These are phyloP conservation scores for Drosophila willistoni DNA, from an alignment of 1,140 invertebrate species.

Conservation along the genomic window DNA sequence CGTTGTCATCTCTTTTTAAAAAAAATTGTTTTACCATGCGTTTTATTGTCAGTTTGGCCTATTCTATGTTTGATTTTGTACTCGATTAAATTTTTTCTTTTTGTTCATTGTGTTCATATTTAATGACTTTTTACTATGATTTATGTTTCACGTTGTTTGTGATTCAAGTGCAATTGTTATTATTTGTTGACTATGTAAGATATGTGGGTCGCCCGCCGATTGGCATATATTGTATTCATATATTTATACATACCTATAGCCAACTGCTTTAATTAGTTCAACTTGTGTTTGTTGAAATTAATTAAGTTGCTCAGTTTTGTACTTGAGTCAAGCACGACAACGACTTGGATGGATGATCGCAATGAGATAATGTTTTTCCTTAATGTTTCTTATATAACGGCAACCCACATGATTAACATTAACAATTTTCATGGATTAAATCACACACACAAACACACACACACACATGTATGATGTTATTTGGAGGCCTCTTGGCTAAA, in stretches of 20 bases:
- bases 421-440: slow-evolving; percentile 61
- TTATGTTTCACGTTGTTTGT: slow-evolving; percentile 59
- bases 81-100: slow-evolving; percentile 19
- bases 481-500: slow-evolving; percentile 50
- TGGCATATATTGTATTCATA: slow-evolving; percentile 39
- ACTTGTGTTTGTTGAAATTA: slow-evolving; percentile 50
- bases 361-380: slow-evolving; percentile 26
- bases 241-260: slow-evolving; percentile 5
- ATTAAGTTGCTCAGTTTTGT: slow-evolving; percentile 62
- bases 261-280: slow-evolving; percentile 62
- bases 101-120: slow-evolving; percentile 16
- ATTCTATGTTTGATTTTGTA: background rate
- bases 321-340: slow-evolving; percentile 60
- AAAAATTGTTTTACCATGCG: background rate
- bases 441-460: slow-evolving; percentile 28
- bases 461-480: no score
- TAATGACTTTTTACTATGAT: slow-evolving; percentile 62
- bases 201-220: slow-evolving; percentile 45
- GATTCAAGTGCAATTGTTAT: slow-evolving; percentile 62
- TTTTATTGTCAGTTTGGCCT: background rate
- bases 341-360: slow-evolving; percentile 30
- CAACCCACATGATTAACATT: slow-evolving; percentile 66
- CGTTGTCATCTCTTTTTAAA: background rate
- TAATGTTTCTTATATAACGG: slow-evolving; percentile 20
- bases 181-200: slow-evolving; percentile 13